These are phyloP conservation scores for Synanthedon formicaeformis DNA, from an alignment of 2,888 invertebrate species.

Conservation along the genomic window DNA sequence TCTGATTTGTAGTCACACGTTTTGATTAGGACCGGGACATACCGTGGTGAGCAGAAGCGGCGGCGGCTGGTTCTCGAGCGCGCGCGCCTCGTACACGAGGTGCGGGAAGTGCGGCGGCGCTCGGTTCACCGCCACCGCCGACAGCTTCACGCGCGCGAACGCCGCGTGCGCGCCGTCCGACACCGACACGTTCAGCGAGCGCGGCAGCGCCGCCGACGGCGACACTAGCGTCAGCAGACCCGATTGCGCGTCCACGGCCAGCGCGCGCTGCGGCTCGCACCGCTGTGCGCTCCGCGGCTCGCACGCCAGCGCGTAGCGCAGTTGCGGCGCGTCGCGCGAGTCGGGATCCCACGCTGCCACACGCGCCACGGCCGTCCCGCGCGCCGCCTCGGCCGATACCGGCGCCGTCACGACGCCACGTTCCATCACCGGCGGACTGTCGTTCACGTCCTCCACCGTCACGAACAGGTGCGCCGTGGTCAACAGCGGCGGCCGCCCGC, in stretches of 20 bases:
- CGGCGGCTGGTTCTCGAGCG: constrained; percentile 83
- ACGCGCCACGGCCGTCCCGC: constrained; percentile 89
- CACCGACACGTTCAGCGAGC: constrained; percentile 88
- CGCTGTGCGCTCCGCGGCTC: constrained; percentile 13
- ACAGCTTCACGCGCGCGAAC: constrained; percentile 84
- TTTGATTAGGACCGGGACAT: neutral
- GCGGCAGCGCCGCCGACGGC: constrained; percentile 80
- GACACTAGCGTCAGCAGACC: constrained; percentile 78
- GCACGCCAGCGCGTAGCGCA: constrained; percentile 82
- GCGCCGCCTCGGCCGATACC: constrained; percentile 83
- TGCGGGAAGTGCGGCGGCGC: constrained; percentile 83
- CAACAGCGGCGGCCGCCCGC: constrained; percentile 83
- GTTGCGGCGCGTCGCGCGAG: constrained; percentile 77
- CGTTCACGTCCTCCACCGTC: constrained; percentile 89
- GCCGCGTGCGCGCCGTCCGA: constrained; percentile 96
- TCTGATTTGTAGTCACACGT: too few relatives aligned
- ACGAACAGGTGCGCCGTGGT: constrained; percentile 88
- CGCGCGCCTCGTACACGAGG: constrained; percentile 81
- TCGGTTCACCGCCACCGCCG: constrained; percentile 82
- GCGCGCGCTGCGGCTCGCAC: constrained; percentile 25
- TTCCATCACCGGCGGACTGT: constrained; percentile 89
- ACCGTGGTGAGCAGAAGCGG: constrained; percentile 81
- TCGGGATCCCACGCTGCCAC: constrained; percentile 92
- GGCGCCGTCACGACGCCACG: constrained; percentile 82
- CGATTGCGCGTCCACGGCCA: constrained; percentile 26